Conservation (phyloP, 1,140 invertebrate species). For the Drosophila santomea region DNA sequence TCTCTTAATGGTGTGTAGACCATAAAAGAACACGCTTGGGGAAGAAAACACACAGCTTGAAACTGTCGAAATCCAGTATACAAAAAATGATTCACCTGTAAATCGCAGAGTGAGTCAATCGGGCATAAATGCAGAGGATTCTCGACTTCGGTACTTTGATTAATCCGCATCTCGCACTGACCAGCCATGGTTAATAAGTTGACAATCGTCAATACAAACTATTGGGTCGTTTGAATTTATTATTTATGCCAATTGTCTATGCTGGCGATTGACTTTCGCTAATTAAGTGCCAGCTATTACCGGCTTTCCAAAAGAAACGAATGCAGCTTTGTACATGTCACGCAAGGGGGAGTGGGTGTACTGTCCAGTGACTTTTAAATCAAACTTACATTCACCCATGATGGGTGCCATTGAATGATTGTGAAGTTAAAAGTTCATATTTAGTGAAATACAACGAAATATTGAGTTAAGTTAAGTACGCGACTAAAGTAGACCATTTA, state of each 20-base stretch:
- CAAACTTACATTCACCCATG: no score
- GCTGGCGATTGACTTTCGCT: slow-evolving; percentile 47
- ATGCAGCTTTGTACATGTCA: not conserved
- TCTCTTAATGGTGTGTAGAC: slow-evolving; percentile 20
- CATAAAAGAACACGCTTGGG: slow-evolving; percentile 2
- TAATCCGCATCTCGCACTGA: slow-evolving; percentile 14
- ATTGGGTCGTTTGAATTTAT: not conserved
- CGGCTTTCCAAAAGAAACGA: slow-evolving; percentile 23
- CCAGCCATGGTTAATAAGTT: slow-evolving; percentile 22
- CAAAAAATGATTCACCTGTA: slow-evolving; percentile 47
- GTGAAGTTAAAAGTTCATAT: not conserved
- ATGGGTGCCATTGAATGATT: slow-evolving; percentile 28
- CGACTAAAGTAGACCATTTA: slow-evolving; percentile 5
- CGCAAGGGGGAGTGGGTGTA: no score
- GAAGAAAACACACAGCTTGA: slow-evolving; percentile 1
- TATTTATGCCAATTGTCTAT: not conserved
- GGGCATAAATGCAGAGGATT: slow-evolving; percentile 18
- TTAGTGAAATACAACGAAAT: slow-evolving; percentile 14
- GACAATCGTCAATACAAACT: not conserved
- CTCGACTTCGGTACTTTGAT: not conserved
- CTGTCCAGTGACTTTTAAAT: no score
- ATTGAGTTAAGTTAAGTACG: slow-evolving; percentile 25
- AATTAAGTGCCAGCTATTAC: slow-evolving; percentile 33
- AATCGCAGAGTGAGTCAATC: slow-evolving; percentile 31
- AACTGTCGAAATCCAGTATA: slow-evolving; percentile 26